Evolutionary conservation across 1,140 invertebrate genomes (phyloP).

Genomic region (Micrasema minimum): DNA sequence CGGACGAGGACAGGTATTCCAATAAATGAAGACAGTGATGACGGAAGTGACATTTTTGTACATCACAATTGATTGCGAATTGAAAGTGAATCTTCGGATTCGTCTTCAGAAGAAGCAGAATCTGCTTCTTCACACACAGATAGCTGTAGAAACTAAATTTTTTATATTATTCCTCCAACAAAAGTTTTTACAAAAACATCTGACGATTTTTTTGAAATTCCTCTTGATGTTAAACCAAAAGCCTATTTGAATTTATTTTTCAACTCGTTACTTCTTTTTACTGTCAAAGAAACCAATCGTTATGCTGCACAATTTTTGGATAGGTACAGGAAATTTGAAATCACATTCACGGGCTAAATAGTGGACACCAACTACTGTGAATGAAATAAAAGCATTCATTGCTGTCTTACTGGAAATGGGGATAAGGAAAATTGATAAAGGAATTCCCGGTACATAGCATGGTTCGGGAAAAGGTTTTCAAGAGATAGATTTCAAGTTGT

Average conservation of each 20-base stretch:
- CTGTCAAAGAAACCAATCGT: slow-evolving; percentile 43
- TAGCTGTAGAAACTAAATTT: neutral
- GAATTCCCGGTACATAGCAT: slow-evolving; percentile 50
- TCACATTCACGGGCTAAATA: slow-evolving; percentile 17
- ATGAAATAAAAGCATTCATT: slow-evolving; percentile 53
- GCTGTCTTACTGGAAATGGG: slow-evolving; percentile 51
- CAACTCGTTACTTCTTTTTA: neutral
- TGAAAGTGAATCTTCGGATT: slow-evolving; percentile 20
- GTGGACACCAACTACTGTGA: slow-evolving; percentile 29
- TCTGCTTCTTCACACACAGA: slow-evolving; percentile 4
- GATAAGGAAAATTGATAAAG: slow-evolving; percentile 51
- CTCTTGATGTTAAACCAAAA: slow-evolving; percentile 27
- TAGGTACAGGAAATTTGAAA: slow-evolving; percentile 18
- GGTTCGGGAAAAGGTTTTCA: slow-evolving; percentile 55
- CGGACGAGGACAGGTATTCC: neutral
- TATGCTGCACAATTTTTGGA: slow-evolving; percentile 34
- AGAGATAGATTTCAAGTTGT: slow-evolving; percentile 53
- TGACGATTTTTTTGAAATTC: slow-evolving; percentile 2
- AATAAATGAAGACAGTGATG: slow-evolving; percentile 27
- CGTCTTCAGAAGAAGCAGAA: no score
- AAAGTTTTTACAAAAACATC: neutral
- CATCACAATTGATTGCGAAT: slow-evolving; percentile 16
- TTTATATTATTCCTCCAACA: slow-evolving; percentile 3
- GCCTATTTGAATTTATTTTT: slow-evolving; percentile 35
- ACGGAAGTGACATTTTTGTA: slow-evolving; percentile 27